Percentiles rank a stretch among this genome's conserved stretches.
Evolutionary conservation across 2,888 invertebrate genomes (phyloP).

Genomic region (Diloba caeruleocephala): DNA sequence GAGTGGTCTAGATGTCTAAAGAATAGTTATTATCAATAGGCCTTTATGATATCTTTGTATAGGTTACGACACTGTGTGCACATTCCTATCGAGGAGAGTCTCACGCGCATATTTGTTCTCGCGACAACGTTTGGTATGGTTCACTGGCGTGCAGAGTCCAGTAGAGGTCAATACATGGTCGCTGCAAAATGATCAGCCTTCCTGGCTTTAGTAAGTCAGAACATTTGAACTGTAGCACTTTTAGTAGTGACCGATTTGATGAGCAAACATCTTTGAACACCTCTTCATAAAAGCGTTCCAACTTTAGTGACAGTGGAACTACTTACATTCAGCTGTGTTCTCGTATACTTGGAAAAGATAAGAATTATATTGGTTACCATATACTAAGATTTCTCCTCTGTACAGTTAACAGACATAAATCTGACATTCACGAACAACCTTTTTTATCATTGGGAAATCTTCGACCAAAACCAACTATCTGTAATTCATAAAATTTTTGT

Average conservation of each 20-base stretch:
- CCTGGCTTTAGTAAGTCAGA: conserved; percentile 62
- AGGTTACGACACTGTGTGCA: conserved; percentile 50
- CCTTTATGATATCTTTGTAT: conserved; percentile 33
- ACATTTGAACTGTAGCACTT: conserved; percentile 55
- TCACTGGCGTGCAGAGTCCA: conserved; percentile 68
- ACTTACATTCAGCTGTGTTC: too few species aligned
- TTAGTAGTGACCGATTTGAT: conserved; percentile 68
- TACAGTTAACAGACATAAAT: too few species aligned
- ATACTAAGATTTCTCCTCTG: too few species aligned
- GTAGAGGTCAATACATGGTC: conserved; percentile 71
- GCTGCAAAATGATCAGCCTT: conserved; percentile 71
- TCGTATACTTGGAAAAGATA: too few species aligned
- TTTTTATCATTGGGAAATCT: too few species aligned
- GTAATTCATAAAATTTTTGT: too few species aligned
- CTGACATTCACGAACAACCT: too few species aligned
- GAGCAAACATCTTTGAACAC: conserved; percentile 63
- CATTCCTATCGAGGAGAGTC: conserved; percentile 66
- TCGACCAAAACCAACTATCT: too few species aligned
- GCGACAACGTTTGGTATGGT: conserved; percentile 66
- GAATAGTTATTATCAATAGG: neutral
- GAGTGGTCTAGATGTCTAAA: too few species aligned
- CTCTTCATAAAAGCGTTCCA: too few species aligned
- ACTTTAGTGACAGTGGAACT: too few species aligned
- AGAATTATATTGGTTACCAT: too few species aligned
- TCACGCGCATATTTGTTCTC: conserved; percentile 77